phyloP scores from a whole-genome alignment of 2,797 vertebrate genomes.

The Sebastes cheni region DNA sequence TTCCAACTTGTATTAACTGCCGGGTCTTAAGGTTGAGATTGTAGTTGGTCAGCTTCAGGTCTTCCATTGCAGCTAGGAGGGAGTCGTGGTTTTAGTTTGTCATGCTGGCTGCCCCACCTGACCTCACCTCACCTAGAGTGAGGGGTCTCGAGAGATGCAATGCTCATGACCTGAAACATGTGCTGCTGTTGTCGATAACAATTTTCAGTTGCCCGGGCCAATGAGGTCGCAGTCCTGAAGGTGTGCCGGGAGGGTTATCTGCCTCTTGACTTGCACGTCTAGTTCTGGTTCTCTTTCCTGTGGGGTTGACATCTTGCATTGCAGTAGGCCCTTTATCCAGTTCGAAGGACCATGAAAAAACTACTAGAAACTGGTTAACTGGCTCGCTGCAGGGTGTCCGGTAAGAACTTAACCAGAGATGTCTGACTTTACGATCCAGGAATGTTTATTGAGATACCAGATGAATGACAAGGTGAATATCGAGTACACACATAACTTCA shows the following conservation, averaged over 20 bases:
- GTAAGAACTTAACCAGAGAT: neutral
- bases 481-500: neutral
- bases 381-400: neutral
- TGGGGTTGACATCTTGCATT: neutral
- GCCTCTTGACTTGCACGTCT: neutral
- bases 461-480: neutral
- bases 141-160: neutral
- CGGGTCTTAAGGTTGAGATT: neutral
- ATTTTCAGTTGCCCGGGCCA: neutral
- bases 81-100: too few species aligned
- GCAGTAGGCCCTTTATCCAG: neutral
- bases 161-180: neutral
- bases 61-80: too few species aligned
- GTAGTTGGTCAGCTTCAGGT: neutral
- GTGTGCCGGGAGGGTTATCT: neutral
- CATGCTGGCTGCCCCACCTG: neutral
- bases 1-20: neutral
- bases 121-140: neutral
- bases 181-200: neutral
- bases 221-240: neutral
- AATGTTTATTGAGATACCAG: neutral
- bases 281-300: neutral
- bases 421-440: neutral
- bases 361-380: neutral
- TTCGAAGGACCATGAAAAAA: neutral